Base-by-base conservation (phyloP, 2,888 invertebrate species). In the Ormia ochracea region DNA sequence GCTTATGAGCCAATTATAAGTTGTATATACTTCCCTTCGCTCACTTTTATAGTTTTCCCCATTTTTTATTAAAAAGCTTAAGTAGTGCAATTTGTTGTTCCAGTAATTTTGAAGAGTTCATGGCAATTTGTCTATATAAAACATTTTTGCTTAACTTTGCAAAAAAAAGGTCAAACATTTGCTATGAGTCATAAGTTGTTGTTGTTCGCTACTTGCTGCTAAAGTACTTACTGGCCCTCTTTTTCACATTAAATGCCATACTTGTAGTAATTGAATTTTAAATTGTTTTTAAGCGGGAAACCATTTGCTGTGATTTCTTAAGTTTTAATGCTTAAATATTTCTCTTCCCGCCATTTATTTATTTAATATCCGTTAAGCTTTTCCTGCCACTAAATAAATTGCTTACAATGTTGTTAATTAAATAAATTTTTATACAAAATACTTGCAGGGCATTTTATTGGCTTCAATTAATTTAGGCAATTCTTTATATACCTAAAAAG, bases 241-340 rank as follows among this genome's bases (percentile, higher is more conserved):
- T 4, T 21, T 12, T 1, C 43, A 56, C 45, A 19, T 48, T 33
- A n/a, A 58, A 36, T 43, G n/a, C 12, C 50, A n/a, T n/a, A 43
- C 74, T 69, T 58, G 43, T 58, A 52, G 63, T 74, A 78, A 78
- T 69, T 78, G 78, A 54, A 54, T 41, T 78, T 78, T 74, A 74
- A 78, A 74, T 69, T 63, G 63, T 78, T 69, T 69, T 50, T 74
- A 54, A 73, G 38, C 43, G 50, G 33, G 12, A 19, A 59, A 38
- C n/a, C 48, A 63, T 56, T 38, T 50, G 10, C 33, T 21, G 10
- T 59, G 6, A 21, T 43, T 28, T 23, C 33, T n/a, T 12, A 17
- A 26, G 58, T 54, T 19, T 36, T 23, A 17, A 28, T 48, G 21
- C 10, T 28, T 41, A 12, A 41, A 63, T 19, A 31, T 12, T 33